Evolutionary conservation across 2,113 vertebrate genomes (phyloP).

Genomic region (Lophotis ruficrista): DNA sequence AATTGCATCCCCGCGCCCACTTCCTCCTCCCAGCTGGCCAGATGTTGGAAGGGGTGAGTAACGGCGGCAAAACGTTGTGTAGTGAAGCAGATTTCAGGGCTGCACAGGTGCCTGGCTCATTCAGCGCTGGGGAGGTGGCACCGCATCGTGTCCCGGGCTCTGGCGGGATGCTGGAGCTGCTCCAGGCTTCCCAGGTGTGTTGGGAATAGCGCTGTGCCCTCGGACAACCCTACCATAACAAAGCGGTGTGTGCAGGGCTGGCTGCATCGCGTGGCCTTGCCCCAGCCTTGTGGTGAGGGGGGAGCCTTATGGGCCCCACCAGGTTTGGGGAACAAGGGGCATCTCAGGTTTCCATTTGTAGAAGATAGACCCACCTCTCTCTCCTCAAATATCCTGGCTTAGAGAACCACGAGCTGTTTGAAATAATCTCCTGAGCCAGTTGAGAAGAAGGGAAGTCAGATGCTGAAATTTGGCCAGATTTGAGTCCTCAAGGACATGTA

Average conservation of each 20-base stretch:
- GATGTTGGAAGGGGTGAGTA: background rate
- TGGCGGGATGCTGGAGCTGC: background rate
- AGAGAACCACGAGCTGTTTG: background rate
- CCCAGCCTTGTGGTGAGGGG: background rate
- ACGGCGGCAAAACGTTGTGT: background rate
- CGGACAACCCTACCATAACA: background rate
- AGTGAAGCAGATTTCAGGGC: background rate
- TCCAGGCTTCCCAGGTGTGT: background rate
- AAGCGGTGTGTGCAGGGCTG: background rate
- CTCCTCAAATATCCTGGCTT: background rate
- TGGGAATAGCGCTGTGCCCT: background rate
- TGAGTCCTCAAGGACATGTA: background rate
- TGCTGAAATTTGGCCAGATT: background rate
- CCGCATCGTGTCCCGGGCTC: accelerated
- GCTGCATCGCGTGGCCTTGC: accelerated
- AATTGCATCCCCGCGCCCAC: background rate
- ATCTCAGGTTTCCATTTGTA: background rate
- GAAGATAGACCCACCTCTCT: background rate
- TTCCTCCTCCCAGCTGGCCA: background rate
- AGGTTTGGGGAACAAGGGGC: background rate
- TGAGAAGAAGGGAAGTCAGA: background rate
- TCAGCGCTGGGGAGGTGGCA: background rate
- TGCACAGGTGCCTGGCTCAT: background rate
- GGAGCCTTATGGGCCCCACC: background rate
- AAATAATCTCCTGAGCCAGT: background rate